Percentiles rank a stretch among this genome's conserved stretches.
These are phyloP conservation scores for Amiota mariae DNA, from an alignment of 2,888 invertebrate genomes.

Conservation along the genomic window DNA sequence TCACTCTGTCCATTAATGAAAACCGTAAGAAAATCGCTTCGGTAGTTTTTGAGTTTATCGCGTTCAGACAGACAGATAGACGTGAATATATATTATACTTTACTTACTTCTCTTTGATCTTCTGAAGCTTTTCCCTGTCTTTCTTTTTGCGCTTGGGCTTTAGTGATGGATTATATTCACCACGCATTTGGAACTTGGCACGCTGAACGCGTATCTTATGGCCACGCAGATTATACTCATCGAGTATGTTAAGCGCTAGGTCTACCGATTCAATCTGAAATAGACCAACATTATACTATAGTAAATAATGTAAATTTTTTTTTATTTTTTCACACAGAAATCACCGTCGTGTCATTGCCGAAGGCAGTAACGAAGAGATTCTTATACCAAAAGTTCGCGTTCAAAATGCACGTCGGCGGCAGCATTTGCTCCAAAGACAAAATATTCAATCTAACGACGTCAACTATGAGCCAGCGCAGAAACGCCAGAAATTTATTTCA, in stretches of 20 bases:
- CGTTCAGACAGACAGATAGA: too few species aligned
- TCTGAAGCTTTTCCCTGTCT: conserved; percentile 92
- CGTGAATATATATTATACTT: too few species aligned
- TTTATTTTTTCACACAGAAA: conserved; percentile 48
- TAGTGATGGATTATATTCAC: conserved; percentile 91
- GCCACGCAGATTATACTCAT: conserved; percentile 87
- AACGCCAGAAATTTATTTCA: conserved; percentile 43
- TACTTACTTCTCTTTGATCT: conserved; percentile 89
- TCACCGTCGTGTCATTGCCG: conserved; percentile 65
- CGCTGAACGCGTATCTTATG: conserved; percentile 89
- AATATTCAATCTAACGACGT: conserved; percentile 56
- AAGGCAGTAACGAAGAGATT: conserved; percentile 66
- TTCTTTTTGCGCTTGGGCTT: conserved; percentile 93
- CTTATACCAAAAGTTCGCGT: conserved; percentile 51
- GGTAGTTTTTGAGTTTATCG: too few species aligned
- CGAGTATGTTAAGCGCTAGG: conserved; percentile 91
- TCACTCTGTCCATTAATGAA: too few species aligned
- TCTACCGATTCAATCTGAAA: conserved; percentile 91
- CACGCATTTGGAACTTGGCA: conserved; percentile 96
- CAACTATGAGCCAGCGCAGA: conserved; percentile 47
- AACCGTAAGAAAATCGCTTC: too few species aligned
- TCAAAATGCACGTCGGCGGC: conserved; percentile 37
- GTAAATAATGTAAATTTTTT: not conserved
- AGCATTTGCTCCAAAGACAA: conserved; percentile 31
- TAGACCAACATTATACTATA: conserved; percentile 32